Evolutionary conservation across 2,888 invertebrate species (phyloP).

Genomic region (Philhelius pedissequus): DNA sequence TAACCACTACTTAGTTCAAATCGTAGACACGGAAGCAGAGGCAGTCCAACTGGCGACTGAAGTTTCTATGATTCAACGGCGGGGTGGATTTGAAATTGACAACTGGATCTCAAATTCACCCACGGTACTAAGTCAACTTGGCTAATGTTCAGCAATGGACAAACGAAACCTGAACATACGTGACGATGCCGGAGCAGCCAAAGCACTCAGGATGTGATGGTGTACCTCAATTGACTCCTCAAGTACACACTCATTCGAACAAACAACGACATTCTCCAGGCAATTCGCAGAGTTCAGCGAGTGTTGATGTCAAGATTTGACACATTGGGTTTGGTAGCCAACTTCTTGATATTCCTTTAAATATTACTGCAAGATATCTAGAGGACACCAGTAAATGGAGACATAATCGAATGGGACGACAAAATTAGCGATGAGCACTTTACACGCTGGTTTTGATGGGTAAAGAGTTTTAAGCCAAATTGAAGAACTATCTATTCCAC

Average conservation of each 20-base stretch:
- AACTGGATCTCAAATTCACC: neutral
- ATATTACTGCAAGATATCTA: too few relatives aligned
- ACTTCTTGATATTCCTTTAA: too few relatives aligned
- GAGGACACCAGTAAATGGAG: too few relatives aligned
- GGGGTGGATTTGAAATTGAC: neutral
- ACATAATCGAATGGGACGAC: too few relatives aligned
- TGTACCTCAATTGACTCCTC: neutral
- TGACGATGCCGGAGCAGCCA: too few relatives aligned
- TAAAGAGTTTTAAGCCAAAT: too few relatives aligned
- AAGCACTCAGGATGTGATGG: neutral
- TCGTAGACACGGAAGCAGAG: neutral
- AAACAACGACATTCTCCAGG: neutral
- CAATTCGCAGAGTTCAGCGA: neutral
- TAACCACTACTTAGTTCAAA: too few relatives aligned
- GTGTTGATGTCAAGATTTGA: too few relatives aligned
- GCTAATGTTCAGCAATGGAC: neutral
- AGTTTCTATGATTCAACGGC: neutral
- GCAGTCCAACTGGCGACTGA: neutral
- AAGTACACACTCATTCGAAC: neutral
- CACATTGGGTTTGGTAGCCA: too few relatives aligned
- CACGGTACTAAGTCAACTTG: neutral
- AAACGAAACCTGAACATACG: neutral
- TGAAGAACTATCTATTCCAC: too few relatives aligned
- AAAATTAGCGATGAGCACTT: too few relatives aligned
- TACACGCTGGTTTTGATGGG: too few relatives aligned